phyloP scores from a whole-genome alignment of 2,797 vertebrate genomes.

The Bufotes viridis region DNA sequence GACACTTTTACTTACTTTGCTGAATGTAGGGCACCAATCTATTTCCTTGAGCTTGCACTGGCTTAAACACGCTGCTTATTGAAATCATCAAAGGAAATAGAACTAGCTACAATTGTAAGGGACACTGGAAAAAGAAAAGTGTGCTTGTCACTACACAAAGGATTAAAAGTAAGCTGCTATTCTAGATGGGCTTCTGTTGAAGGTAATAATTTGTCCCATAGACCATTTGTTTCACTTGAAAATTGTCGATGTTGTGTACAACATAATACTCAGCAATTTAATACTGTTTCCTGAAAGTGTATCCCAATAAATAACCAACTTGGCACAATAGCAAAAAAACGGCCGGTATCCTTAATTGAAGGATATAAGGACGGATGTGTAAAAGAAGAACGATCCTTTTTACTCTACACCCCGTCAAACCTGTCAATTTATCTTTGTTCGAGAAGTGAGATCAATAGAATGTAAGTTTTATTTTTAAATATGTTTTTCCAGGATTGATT shows the following conservation, averaged over 20 bases:
- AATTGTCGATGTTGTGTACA: conserved; percentile 27
- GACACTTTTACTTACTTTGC: conserved; percentile 48
- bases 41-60: not conserved
- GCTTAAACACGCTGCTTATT: conserved; percentile 59
- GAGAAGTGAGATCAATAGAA: not conserved
- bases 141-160: conserved; percentile 49
- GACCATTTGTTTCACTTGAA: conserved; percentile 46
- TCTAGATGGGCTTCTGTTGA: conserved; percentile 39
- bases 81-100: conserved; percentile 61
- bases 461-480: not conserved
- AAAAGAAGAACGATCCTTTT: not conserved
- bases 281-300: conserved; percentile 31
- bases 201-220: conserved; percentile 51
- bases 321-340: conserved; percentile 25
- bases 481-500: not conserved
- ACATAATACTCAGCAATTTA: conserved; percentile 42
- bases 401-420: not conserved
- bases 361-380: not conserved
- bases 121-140: conserved; percentile 49
- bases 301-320: conserved; percentile 21
- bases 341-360: not conserved
- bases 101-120: conserved; percentile 62
- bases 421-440: not conserved
- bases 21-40: conserved; percentile 47
- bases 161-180: conserved; percentile 58